These are phyloP conservation scores for Rotaria macrura DNA, from an alignment of 2,888 invertebrate genomes.

Conservation along the genomic window DNA sequence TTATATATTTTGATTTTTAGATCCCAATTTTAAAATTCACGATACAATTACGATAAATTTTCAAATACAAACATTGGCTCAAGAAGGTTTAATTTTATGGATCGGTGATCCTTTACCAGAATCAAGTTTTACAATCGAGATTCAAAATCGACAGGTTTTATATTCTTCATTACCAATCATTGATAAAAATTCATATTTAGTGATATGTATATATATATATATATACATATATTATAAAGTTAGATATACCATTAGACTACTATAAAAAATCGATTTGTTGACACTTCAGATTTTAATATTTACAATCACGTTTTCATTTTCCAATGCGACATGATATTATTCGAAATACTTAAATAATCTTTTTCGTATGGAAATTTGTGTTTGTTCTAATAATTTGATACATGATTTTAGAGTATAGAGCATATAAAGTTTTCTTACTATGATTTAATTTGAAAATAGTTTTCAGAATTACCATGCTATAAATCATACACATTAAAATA, in stretches of 20 bases:
- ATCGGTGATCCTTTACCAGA: neutral
- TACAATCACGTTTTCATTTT: neutral
- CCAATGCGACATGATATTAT: too few species aligned
- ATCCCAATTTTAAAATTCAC: slow-evolving; percentile 5
- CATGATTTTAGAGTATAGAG: too few species aligned
- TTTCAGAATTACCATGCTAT: too few species aligned
- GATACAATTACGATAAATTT: neutral
- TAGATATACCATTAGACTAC: neutral
- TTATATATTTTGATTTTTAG: neutral
- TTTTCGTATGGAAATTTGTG: too few species aligned
- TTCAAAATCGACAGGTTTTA: neutral
- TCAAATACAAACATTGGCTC: slow-evolving; percentile 19
- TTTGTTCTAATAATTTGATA: too few species aligned
- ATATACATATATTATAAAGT: too few species aligned
- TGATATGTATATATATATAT: too few species aligned
- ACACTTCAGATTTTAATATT: neutral
- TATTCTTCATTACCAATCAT: neutral
- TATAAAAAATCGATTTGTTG: neutral
- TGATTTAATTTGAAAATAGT: too few species aligned
- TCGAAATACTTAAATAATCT: too few species aligned
- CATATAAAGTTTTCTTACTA: too few species aligned
- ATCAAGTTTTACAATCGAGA: slow-evolving; percentile 1
- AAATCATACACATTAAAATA: too few species aligned
- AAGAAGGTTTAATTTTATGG: neutral
- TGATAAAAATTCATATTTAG: neutral